Conservation (phyloP, 2,797 vertebrate species). For the Takifugu rubripes region DNA sequence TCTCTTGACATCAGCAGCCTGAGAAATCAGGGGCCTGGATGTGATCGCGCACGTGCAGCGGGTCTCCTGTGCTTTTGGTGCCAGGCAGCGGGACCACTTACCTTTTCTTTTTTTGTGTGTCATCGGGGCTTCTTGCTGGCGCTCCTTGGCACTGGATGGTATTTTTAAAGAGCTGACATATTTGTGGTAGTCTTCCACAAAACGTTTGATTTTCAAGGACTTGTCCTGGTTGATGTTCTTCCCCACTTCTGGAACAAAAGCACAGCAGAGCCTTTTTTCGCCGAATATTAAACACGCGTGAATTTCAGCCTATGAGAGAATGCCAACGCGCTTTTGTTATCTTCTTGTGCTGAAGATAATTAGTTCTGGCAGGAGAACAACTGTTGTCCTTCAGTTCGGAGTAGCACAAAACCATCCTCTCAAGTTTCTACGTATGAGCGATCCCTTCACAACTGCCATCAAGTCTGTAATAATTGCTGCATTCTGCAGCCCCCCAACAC, state of each 20-base stretch:
- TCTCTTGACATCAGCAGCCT: constrained; percentile 35
- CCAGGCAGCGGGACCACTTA: constrained; percentile 1
- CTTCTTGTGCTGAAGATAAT: constrained; percentile 31
- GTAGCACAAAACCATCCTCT: constrained; percentile 32
- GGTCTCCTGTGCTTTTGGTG: constrained; percentile 3
- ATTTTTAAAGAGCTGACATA: constrained; percentile 47
- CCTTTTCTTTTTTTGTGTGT: constrained; percentile 7
- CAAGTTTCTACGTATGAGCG: constrained; percentile 26
- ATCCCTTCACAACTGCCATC: constrained; percentile 55
- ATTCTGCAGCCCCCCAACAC: constrained; percentile 35
- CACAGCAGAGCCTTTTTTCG: not conserved
- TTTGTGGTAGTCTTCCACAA: constrained; percentile 72
- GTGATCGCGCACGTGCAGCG: not conserved
- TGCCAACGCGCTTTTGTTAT: constrained; percentile 7
- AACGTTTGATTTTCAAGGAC: constrained; percentile 70
- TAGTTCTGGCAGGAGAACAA: constrained; percentile 32
- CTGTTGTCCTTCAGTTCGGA: constrained; percentile 25
- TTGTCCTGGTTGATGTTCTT: constrained; percentile 90
- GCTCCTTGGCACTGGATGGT: constrained; percentile 9
- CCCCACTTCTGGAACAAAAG: constrained; percentile 75
- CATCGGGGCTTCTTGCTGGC: not conserved
- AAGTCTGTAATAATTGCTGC: constrained; percentile 55
- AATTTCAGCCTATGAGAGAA: not conserved
- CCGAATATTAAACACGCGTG: not conserved
- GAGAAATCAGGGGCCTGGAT: constrained; percentile 15